Base-by-base conservation (phyloP, 2,888 invertebrate species). In the Caenorhabditis sp. region DNA sequence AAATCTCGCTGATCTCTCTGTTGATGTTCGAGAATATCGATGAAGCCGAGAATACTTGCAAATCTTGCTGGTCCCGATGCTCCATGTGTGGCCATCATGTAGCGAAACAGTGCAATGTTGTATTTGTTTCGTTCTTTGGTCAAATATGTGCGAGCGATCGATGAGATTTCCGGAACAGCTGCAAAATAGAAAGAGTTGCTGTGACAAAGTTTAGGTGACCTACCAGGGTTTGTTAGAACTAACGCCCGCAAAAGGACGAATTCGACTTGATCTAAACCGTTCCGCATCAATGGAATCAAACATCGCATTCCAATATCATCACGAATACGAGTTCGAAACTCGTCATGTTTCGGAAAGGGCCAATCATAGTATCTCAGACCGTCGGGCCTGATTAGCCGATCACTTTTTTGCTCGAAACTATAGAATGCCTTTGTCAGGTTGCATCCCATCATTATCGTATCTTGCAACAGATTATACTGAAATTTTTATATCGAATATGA, bases 381-480 rank as follows among this genome's bases (percentile, higher is more conserved):
- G 27, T 71, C 70, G 1, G 70, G 59, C 17, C 70, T 8, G 3
- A 71, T 50, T 0, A 63, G 1, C 27, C 59, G 36, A n/a, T 71
- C 70, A 4, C 23, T 50, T 24, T 71, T 71, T 14, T 59, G 53
- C 37, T 71, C 70, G 19, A 60, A 36, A n/a, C 54, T 61, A 19
- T 61, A 66, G 19, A 36, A 71, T 0, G 70, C 62, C 14, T 27
- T 21, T 0, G 62, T 66, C 3, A 71, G n/a, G 19, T 71, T 71
- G 23, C 58, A 62, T 12, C 62, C 62, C 70, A 71, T 71, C 17
- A 66, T 23, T 8, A 49, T 36, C n/a, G 70, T 71, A 43, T 71
- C 70, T n/a, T 66, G 70, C 24, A 58, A 60, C 0, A 70, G 69
- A 49, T 53, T 58, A 54, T 36, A 70, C 69, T 70, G 65, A 36